Evolutionary conservation across 1,140 invertebrate genomes (phyloP), one percentile per base, ranked within the genome.

Genomic region (Caenorhabditis brenneri): DNA sequence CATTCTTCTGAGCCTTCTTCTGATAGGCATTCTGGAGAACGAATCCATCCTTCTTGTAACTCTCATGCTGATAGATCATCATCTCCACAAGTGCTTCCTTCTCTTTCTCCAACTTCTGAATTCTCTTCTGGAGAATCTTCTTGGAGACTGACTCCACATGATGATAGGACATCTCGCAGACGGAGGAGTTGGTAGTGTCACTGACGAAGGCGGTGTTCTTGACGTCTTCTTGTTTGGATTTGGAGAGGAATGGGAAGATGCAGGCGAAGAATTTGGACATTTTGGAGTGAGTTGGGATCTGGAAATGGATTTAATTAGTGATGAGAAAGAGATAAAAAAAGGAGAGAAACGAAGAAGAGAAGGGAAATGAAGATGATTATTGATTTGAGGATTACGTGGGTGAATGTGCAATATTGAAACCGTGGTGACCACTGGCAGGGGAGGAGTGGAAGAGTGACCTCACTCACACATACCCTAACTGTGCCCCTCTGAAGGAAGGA

Each of bases 41-140:
- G 39, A 42, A n/a, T n/a, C n/a, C 39, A 15, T 27, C 27, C 22
- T 29, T 55, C 53, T 55, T 55, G 22, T 55, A 55, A 15, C 9
- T 55, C 27, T 55, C 53, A 36, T 65, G 58, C 31, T 65, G 58
- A 65, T 19, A 33, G 19, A 65, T 65, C 58, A 65, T 65, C 31
- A 65, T 65, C 19, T 65, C 58, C 33, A 65, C 31, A 15, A 65
- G 31, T 7, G 58, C 58, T 33, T 15, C 58, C 19, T 36, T 65
- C n/a, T 65, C 58, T 33, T 65, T 33, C 36, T 65, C 58, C 31
- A 65, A 65, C 29, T 65, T 65, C 19, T 33, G 31, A 65, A 65
- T 65, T 36, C 31, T 33, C 31, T 65, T 36, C 15, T 65, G 58
- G 1, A 65, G 58, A 33, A 7, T 19, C 31, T 15, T 65, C 31